Conservation (phyloP, 2,797 vertebrate genomes). For the Hoplostethus mediterraneus region DNA sequence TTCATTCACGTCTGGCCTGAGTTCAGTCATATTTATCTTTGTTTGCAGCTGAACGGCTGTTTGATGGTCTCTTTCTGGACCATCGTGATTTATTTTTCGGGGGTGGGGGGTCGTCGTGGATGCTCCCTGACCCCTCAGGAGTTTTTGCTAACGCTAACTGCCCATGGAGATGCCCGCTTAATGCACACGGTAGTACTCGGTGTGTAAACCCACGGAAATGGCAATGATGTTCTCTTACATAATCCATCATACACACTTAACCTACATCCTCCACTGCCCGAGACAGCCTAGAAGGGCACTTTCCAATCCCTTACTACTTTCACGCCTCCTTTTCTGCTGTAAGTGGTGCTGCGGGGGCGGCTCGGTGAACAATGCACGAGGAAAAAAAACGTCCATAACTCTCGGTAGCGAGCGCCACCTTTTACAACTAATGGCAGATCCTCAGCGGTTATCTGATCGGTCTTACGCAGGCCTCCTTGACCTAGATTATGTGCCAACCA, state of each 20-base stretch:
- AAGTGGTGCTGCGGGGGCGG: constrained; percentile 1
- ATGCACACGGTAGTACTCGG: constrained; percentile 7
- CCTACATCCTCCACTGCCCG: constrained; percentile 4
- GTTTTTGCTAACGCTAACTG: constrained; percentile 35
- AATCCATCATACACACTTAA: constrained; percentile 44
- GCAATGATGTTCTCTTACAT: constrained; percentile 34
- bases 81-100: constrained; percentile 38
- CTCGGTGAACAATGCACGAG: constrained; percentile 27
- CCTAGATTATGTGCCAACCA: constrained; percentile 74
- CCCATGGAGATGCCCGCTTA: constrained; percentile 29
- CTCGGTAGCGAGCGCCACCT: constrained; percentile 30
- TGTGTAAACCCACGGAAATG: constrained; percentile 22
- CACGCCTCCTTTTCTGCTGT: constrained; percentile 12
- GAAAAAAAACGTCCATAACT: constrained; percentile 17
- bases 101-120: background rate
- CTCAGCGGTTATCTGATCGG: constrained; percentile 55
- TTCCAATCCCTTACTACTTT: constrained; percentile 22
- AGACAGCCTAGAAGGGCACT: constrained; percentile 3
- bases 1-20: constrained; percentile 51
- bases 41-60: constrained; percentile 39
- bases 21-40: constrained; percentile 55
- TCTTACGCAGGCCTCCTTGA: constrained; percentile 59
- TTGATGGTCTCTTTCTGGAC: constrained; percentile 42
- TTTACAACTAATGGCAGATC: constrained; percentile 35
- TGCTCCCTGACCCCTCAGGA: too few relatives aligned